Evolutionary conservation across 2,113 vertebrate genomes (phyloP).

Genomic region (Centrocercus urophasianus): DNA sequence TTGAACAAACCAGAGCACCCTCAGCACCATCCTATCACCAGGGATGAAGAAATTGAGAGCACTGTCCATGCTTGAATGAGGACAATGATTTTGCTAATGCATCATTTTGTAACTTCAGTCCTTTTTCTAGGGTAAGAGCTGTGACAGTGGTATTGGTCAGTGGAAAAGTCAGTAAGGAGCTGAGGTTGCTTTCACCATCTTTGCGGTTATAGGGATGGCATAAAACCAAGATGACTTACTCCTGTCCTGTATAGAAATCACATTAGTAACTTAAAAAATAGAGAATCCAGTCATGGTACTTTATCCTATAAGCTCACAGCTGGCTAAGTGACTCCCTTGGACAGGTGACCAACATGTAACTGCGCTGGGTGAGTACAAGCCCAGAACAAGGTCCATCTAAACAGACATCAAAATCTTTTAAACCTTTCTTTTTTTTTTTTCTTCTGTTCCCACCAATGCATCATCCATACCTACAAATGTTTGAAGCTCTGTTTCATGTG

Average conservation of each 20-base stretch:
- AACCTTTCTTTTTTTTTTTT: background rate
- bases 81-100: fast-evolving
- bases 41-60: background rate
- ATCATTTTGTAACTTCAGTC: fast-evolving
- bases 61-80: fast-evolving
- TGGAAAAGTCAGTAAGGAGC: background rate
- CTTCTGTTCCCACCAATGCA: background rate
- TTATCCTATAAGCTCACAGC: background rate
- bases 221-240: background rate
- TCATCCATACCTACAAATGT: background rate
- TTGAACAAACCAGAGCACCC: background rate
- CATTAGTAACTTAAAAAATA: background rate
- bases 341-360: background rate
- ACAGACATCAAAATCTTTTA: background rate
- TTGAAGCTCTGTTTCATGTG: fast-evolving
- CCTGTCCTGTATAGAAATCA: background rate
- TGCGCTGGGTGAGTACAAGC: background rate
- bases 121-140: background rate
- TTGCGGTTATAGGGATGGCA: background rate
- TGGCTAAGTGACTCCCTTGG: background rate
- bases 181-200: background rate
- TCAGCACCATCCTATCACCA: background rate
- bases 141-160: background rate
- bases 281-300: background rate
- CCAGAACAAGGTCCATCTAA: background rate